These are phyloP conservation scores for Trematomus bernacchii DNA, from an alignment of 2,797 vertebrate species.

Conservation along the genomic window DNA sequence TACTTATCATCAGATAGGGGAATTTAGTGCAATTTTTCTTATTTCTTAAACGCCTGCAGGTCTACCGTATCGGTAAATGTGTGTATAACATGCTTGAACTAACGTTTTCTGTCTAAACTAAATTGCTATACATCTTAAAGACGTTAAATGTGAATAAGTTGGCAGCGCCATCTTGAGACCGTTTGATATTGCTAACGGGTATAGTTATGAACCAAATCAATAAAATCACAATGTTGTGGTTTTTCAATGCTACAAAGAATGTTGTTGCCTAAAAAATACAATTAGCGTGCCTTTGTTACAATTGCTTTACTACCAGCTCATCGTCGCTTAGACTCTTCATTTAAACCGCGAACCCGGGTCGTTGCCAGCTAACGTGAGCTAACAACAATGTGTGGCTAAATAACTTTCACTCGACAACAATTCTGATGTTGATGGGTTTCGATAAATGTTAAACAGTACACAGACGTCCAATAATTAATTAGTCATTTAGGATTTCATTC, in stretches of 20 bases:
- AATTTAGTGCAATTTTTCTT: not conserved
- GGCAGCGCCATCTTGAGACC: constrained; percentile 56
- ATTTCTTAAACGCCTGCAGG: not conserved
- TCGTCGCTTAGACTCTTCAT: not conserved
- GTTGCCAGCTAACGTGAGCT: not conserved
- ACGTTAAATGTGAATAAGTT: not conserved
- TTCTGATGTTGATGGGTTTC: fast-evolving
- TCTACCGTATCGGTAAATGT: not conserved
- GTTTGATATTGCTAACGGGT: not conserved
- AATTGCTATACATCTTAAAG: not conserved
- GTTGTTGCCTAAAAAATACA: fast-evolving
- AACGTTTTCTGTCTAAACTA: no score
- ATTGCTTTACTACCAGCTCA: fast-evolving
- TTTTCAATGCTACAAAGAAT: no score
- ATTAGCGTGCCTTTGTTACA: fast-evolving
- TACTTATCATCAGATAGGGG: no score
- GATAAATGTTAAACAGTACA: fast-evolving
- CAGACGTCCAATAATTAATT: fast-evolving
- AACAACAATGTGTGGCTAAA: constrained; percentile 11
- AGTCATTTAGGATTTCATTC: fast-evolving
- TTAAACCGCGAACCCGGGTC: constrained; percentile 35
- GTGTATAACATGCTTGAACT: not conserved
- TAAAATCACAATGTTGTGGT: not conserved
- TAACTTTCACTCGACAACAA: constrained; percentile 1
- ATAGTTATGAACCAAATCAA: not conserved